These are phyloP conservation scores for Ophion ventricosus DNA, from an alignment of 2,888 invertebrate species.

Conservation along the genomic window DNA sequence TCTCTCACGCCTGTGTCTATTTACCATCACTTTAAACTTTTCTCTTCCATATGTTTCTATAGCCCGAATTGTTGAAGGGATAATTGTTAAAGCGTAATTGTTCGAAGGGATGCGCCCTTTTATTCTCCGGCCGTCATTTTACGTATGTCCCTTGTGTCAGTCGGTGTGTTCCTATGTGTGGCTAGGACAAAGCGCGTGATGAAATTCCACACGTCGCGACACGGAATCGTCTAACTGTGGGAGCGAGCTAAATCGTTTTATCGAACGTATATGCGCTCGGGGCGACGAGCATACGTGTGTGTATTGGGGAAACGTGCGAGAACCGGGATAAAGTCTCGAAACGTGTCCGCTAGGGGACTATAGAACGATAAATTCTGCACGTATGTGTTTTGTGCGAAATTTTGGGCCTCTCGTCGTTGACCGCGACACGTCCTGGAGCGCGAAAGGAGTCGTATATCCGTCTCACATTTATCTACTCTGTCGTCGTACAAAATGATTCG, in stretches of 20 bases:
- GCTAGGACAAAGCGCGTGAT: conserved; percentile 51
- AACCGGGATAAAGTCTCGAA: conserved; percentile 43
- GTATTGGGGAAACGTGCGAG: conserved; percentile 23
- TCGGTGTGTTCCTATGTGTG: background rate
- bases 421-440: background rate
- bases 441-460: background rate
- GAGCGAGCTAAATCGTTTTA: conserved; percentile 58
- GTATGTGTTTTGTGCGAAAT: conserved; percentile 38
- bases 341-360: conserved; percentile 34
- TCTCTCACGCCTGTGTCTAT: background rate
- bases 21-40: background rate
- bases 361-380: conserved; percentile 61
- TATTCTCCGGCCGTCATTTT: background rate
- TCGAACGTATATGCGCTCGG: conserved; percentile 58
- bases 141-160: background rate
- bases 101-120: conserved; percentile 1
- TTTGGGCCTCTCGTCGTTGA: conserved; percentile 11
- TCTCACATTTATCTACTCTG: background rate
- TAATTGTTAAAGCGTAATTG: background rate
- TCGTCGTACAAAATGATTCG: no score
- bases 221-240: conserved; percentile 42
- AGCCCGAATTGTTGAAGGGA: background rate
- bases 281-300: conserved; percentile 50
- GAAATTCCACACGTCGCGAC: conserved; percentile 58
- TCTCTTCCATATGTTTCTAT: background rate